Evolutionary conservation across 2,113 vertebrate species (phyloP), one percentile per base, ranked within the genome.

Genomic region (Tricholaema leucomelas): DNA sequence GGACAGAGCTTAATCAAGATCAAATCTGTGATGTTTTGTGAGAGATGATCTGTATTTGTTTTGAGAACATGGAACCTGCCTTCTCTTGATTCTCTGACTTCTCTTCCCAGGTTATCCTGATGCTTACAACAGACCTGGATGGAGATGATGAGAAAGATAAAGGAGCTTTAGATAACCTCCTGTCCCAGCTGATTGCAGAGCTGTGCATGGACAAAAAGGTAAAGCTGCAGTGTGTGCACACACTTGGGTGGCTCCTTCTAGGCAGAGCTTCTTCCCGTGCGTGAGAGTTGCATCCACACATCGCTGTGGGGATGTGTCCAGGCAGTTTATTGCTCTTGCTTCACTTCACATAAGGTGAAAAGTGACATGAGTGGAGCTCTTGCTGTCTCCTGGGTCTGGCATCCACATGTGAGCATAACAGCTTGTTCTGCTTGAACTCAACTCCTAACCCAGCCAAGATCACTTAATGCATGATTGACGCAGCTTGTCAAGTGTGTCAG

Each of bases 121-220:
- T 99, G 99, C 97, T 99, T 76, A 99, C 99, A 36, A 98, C 99
- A 80, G 99, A 99, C 95, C 97, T 99, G 42, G 99, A 99, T 91
- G 99, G 99, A 25, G 99, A 99, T 64, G 99, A 99, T 75, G 99
- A 99, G 95, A 99, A 99, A 92, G 99, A 99, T 93, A 99, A 99
- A 89, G 99, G 99, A 2, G 99, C 99, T 65, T 96, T 99, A 71
- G 99, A 99, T 92, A 99, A 99, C 83, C 98, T 99, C 7, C 98
- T 99, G 8, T 98, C 99, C 52, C 99, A 99, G 73, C 98, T 99
- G 66, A 99, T 99, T 80, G 98, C 99, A 10, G 99, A 99, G 56
- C 97, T 99, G 44, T 97, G 98, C 92, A 99, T 99, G 98, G 98
- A 99, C 96, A 99, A 99, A 94, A 99, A 99, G 98, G 99, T 98